Evolutionary conservation across 2,888 invertebrate species (phyloP), one percentile per base, ranked within the genome.

Genomic region (Napeogenes sylphis): DNA sequence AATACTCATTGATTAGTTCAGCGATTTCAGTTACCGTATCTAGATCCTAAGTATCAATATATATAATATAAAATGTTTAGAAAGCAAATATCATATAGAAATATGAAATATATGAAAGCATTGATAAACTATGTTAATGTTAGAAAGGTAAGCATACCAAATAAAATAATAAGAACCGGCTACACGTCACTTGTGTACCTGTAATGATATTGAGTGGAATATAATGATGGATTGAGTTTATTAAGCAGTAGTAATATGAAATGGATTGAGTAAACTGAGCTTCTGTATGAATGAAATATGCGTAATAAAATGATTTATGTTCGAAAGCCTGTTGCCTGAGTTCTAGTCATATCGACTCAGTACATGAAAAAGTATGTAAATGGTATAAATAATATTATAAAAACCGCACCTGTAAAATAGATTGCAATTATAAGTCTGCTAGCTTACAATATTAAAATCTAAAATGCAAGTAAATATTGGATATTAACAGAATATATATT

Each of bases 121-220:
- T 38, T 38, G 21, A 21, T 21, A 21, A 57, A 30, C 13, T 54
- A 61, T 51, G 35, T 45, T 58, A 57, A 10, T 38, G 56, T 46
- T 63, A 63, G 54, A 70, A 56, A 61, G 45, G 61, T 42, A 58
- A 45, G 64, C 71, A 63, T 72, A 74, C 72, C 72, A 67, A 68
- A 63, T 59, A 63, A 59, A 57, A 67, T 58, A 58, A 63, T 57
- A 55, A 62, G 53, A 62, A 63, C 55, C 73, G 75, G 78, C 76
- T 83, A 87, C 81, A 85, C 87, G 77, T 87, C 85, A 53, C 82
- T 82, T 35, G 87, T 83, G 82, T 79, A 83, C 80, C 87, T 87
- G 86, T 2, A 85, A 84, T 70, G 61, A 63, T 66, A 56, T 55
- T 55, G 62, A 62, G 55, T 60, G 62, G 54, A 45, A 56, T 62